phyloP scores from a whole-genome alignment of 2,113 vertebrate genomes.

The Pundamilia nyererei region DNA sequence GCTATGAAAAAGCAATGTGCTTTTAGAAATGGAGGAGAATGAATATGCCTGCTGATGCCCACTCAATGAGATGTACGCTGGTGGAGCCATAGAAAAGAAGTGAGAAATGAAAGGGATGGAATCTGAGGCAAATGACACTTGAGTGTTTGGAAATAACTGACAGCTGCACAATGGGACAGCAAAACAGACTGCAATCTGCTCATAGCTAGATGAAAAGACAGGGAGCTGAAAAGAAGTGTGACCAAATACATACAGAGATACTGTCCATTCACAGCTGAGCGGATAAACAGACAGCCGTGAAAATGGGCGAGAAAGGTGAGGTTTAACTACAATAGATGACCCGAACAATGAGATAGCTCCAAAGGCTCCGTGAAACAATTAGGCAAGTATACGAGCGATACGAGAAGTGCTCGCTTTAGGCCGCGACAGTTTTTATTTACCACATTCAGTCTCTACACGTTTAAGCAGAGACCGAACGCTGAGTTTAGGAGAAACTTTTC shows the following conservation, averaged over 20 bases:
- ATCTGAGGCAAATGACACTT: slow-evolving; percentile 67
- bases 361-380: slow-evolving; percentile 29
- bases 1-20: slow-evolving; percentile 70
- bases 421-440: not conserved
- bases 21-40: slow-evolving; percentile 74
- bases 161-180: slow-evolving; percentile 65
- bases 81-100: slow-evolving; percentile 38
- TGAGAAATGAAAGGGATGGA: slow-evolving; percentile 55
- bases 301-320: slow-evolving; percentile 58
- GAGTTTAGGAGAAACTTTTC: not conserved
- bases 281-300: slow-evolving; percentile 56
- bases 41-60: slow-evolving; percentile 73
- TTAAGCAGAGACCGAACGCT: not conserved
- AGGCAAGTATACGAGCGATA: not conserved
- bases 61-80: slow-evolving; percentile 71
- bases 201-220: slow-evolving; percentile 50
- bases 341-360: slow-evolving; percentile 29
- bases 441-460: not conserved
- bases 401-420: not conserved
- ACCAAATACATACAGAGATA: slow-evolving; percentile 63
- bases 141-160: slow-evolving; percentile 62
- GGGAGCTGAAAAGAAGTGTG: slow-evolving; percentile 44
- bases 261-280: slow-evolving; percentile 50
- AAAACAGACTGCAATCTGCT: slow-evolving; percentile 62
- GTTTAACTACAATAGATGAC: slow-evolving; percentile 33